These are phyloP conservation scores for Mesorhabditis spiculigera DNA, from an alignment of 2,888 invertebrate species.

Conservation along the genomic window DNA sequence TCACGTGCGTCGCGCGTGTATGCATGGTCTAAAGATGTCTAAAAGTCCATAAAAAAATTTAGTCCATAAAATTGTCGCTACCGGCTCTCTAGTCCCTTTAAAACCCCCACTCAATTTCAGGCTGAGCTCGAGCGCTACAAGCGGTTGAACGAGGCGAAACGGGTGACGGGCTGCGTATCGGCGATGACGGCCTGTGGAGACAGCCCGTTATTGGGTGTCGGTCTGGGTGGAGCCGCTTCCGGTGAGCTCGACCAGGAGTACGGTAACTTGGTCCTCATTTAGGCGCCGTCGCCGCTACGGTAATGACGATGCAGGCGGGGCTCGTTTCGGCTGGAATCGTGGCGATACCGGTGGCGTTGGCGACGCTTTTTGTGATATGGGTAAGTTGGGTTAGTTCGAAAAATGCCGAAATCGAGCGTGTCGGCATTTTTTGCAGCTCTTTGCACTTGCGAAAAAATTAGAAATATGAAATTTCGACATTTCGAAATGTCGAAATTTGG, in stretches of 20 bases:
- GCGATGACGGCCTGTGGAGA: conserved; percentile 56
- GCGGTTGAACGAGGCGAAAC: conserved; percentile 50
- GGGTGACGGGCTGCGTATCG: conserved; percentile 40
- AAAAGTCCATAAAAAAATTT: not conserved
- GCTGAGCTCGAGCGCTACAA: conserved; percentile 54
- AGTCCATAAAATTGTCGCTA: not conserved
- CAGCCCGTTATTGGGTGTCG: conserved; percentile 50
- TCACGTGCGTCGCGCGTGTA: too few species aligned
- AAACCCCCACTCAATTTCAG: conserved; percentile 32
- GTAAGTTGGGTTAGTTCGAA: not conserved
- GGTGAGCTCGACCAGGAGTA: conserved; percentile 10
- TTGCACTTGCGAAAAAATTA: too few species aligned
- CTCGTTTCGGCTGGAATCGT: conserved; percentile 50
- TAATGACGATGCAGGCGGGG: conserved; percentile 52
- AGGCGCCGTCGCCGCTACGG: conserved; percentile 48
- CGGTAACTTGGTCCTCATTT: not conserved
- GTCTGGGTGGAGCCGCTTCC: conserved; percentile 36
- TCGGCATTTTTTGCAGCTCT: too few species aligned
- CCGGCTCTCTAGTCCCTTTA: conserved; percentile 1
- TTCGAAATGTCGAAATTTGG: too few species aligned
- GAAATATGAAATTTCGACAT: too few species aligned
- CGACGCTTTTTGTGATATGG: conserved; percentile 53
- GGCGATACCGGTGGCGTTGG: conserved; percentile 53
- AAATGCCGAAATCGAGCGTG: too few species aligned
- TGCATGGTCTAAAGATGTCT: too few species aligned